Evolutionary conservation across 1,140 invertebrate species (phyloP), one percentile per base, ranked within the genome.

Genomic region (Nasonia vitripennis): DNA sequence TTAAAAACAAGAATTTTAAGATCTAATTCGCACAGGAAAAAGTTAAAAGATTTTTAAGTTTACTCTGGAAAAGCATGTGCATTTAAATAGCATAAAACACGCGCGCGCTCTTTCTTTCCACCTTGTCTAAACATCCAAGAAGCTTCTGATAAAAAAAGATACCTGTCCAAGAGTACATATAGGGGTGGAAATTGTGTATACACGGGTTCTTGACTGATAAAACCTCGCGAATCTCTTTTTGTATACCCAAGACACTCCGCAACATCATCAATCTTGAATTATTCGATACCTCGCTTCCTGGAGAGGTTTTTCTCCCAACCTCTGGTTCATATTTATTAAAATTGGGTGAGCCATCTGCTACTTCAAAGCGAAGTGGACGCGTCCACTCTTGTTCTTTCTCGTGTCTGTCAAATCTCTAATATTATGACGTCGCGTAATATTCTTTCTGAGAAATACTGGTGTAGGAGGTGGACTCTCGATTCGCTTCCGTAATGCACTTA

Each of bases 211-310:
- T 17, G 14, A 37, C 68, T 34, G 37, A 34, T 3, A 73, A 73
- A 73, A 37, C 71, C 10, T 73, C 31, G 71, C 27, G 37, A 74
- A 41, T 10, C 6, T 74, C 17, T 74, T 17, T 41, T 34, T n/a
- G 14, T 31, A 74, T 37, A 41, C 20, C n/a, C 73, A 41, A 74
- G 34, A 12, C 20, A n/a, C 74, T 27, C 23, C 12, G 9, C 74
- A 27, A 27, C 45, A 77, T 77, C 74, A 77, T 77, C 74, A 77
- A 77, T 77, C 74, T 77, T 75, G 73, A 45, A 75, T 14, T 71
- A 41, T 75, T 9, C 74, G 45, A 77, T 12, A 77, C 2, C 6
- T 51, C 74, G 2, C 20, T 77, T 75, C 23, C 14, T 9, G 23
- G 31, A n/a, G 0, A 6, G 68, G 31, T n/a, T 77, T 77, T 74